A percentile compares a stretch with the other conserved stretches of the same genome.
Evolutionary conservation across 2,797 vertebrate species (phyloP).

Genomic region (Scleropages formosus): DNA sequence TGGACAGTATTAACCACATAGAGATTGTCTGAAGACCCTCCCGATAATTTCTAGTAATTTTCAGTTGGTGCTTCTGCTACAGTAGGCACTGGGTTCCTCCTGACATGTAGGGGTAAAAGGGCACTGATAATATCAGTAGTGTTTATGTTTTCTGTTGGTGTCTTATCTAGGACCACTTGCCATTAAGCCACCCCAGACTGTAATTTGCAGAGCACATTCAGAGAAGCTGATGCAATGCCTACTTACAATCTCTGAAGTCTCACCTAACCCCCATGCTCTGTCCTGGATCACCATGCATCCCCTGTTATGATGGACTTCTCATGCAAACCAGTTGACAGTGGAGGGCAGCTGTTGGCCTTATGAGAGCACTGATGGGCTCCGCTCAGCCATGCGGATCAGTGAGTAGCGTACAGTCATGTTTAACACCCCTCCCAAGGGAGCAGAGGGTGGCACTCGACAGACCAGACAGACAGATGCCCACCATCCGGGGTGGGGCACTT

Average conservation of each 20-base stretch:
- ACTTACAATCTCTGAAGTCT: not conserved
- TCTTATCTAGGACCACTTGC: not conserved
- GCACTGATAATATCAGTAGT: constrained; percentile 5
- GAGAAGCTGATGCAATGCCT: not conserved
- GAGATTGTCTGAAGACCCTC: too few relatives aligned
- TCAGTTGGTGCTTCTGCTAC: too few relatives aligned
- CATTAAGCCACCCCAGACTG: not conserved
- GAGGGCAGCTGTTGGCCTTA: too few relatives aligned
- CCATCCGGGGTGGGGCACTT: not conserved
- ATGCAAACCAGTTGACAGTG: not conserved
- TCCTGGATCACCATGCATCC: too few relatives aligned
- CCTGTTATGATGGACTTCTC: too few relatives aligned
- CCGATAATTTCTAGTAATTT: too few relatives aligned
- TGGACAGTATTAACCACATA: too few relatives aligned
- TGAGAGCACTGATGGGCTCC: not conserved
- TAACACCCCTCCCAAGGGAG: not conserved
- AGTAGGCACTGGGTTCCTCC: too few relatives aligned
- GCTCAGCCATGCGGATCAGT: not conserved
- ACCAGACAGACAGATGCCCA: not conserved
- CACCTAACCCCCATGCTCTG: not conserved
- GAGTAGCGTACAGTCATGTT: not conserved
- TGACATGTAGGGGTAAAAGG: not conserved
- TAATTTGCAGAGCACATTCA: not conserved
- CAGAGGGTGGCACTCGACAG: not conserved
- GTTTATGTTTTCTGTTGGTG: not conserved